Conservation (phyloP, 2,113 vertebrate genomes). For the Murina feae region DNA sequence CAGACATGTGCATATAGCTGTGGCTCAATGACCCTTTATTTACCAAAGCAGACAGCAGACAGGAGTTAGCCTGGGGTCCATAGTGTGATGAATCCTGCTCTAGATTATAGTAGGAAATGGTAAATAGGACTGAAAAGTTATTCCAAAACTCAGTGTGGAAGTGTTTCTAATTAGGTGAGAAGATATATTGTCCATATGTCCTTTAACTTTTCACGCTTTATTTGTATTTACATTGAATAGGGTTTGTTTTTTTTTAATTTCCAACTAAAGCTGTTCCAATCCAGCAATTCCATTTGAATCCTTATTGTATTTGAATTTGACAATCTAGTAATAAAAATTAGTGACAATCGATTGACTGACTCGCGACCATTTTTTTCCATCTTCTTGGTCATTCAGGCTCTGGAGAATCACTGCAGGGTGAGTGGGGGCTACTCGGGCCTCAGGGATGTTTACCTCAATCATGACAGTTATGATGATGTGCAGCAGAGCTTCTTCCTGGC, state of each 20-base stretch:
- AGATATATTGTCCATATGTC: not conserved
- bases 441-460: constrained; percentile 89
- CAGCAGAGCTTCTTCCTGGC: constrained; percentile 98
- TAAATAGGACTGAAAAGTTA: constrained; percentile 10
- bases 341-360: constrained; percentile 17
- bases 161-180: not conserved
- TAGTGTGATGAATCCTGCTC: not conserved
- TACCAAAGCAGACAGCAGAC: not conserved
- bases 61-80: not conserved
- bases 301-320: constrained; percentile 33
- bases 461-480: constrained; percentile 91
- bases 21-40: not conserved
- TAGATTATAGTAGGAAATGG: not conserved
- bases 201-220: not conserved
- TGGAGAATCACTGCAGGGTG: constrained; percentile 92
- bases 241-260: constrained; percentile 14
- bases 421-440: constrained; percentile 94
- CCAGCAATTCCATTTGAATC: not conserved
- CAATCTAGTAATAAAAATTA: not conserved
- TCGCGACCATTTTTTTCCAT: not conserved
- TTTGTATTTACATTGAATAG: constrained; percentile 2
- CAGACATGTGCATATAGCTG: not conserved
- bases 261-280: not conserved
- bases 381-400: constrained; percentile 82
- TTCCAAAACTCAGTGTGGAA: not conserved